phyloP scores from a whole-genome alignment of 2,888 invertebrate species.

The Drosophila multiciliata region DNA sequence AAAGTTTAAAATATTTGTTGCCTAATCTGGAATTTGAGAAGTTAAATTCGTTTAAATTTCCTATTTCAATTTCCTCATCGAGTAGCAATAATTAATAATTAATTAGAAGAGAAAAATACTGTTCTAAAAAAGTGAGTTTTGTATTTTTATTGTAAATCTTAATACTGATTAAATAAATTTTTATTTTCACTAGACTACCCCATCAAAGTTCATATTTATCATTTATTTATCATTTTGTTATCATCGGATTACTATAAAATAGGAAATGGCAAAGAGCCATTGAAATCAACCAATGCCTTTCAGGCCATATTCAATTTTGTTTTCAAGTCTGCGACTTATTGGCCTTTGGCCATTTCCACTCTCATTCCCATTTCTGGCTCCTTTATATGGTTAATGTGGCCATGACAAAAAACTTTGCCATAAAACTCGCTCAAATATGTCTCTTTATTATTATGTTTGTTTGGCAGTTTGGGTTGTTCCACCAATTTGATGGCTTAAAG shows the following conservation, averaged over 20 bases:
- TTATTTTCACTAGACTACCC: conserved; percentile 4
- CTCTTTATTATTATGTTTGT: background rate
- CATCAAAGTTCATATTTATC: background rate
- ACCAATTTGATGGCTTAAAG: conserved; percentile 45
- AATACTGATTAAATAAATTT: background rate
- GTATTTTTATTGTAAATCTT: background rate
- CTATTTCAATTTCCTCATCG: no score
- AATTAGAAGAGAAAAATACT: background rate
- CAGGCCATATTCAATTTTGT: conserved; percentile 48
- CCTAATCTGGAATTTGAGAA: no score
- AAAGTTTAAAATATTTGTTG: no score
- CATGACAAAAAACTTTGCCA: conserved; percentile 20
- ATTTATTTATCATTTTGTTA: conserved; percentile 37
- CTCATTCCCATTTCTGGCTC: conserved; percentile 11
- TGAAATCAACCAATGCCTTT: conserved; percentile 23
- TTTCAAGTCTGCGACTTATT: conserved; percentile 33
- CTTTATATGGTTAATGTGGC: conserved; percentile 47
- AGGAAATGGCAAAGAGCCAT: background rate
- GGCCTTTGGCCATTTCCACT: background rate
- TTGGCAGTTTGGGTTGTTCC: background rate
- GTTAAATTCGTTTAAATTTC: no score
- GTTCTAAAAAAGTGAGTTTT: no score
- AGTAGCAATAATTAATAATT: background rate
- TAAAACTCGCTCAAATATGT: conserved; percentile 3
- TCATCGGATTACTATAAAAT: conserved; percentile 35